phyloP scores from a whole-genome alignment of 2,113 vertebrate species.

The Oryzias javanicus region DNA sequence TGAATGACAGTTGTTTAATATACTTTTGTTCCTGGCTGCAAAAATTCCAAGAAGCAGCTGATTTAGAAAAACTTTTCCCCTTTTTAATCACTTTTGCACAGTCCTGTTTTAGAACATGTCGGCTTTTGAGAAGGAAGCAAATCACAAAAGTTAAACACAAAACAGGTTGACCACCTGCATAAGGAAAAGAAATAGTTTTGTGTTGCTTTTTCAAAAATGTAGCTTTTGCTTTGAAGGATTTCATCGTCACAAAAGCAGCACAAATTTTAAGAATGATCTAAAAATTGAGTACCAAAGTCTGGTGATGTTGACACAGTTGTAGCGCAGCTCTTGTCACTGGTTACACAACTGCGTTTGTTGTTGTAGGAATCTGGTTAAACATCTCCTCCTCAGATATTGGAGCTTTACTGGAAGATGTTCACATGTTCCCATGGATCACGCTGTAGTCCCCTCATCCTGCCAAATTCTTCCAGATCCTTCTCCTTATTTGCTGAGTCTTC shows the following conservation, averaged over 20 bases:
- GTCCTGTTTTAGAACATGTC: slow-evolving; percentile 8
- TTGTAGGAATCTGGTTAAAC: neutral
- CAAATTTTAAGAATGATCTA: too few species aligned
- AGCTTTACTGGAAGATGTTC: slow-evolving; percentile 16
- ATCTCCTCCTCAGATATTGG: neutral
- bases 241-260: too few species aligned
- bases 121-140: slow-evolving; percentile 12
- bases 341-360: neutral
- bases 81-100: slow-evolving; percentile 32
- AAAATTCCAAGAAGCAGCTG: slow-evolving; percentile 20
- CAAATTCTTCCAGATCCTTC: neutral
- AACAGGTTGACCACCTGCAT: neutral
- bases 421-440: slow-evolving; percentile 13
- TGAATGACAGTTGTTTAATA: slow-evolving; percentile 34
- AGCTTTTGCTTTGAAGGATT: too few species aligned
- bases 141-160: slow-evolving; percentile 2
- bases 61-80: slow-evolving; percentile 19
- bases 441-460: neutral
- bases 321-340: neutral
- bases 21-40: slow-evolving; percentile 12
- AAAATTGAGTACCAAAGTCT: neutral
- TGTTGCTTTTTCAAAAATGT: too few species aligned
- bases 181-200: neutral
- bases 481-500: slow-evolving; percentile 8
- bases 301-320: neutral